Conservation (phyloP, 1,140 invertebrate species). For the Eumaeus atala region DNA sequence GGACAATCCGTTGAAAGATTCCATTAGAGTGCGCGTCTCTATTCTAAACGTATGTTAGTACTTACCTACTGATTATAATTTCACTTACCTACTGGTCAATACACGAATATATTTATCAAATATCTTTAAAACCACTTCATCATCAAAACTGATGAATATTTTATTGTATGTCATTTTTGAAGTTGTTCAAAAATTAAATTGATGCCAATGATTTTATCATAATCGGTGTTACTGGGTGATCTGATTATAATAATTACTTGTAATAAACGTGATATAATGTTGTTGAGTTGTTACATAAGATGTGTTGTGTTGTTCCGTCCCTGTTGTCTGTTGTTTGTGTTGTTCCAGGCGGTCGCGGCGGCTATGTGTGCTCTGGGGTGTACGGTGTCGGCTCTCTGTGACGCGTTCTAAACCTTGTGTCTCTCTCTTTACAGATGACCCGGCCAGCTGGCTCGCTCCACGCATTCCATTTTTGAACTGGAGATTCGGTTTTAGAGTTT, state of each 20-base stretch:
- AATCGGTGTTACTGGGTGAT: neutral
- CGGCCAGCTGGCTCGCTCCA: conserved; percentile 34
- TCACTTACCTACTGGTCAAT: too few species aligned
- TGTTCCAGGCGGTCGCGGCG: conserved; percentile 20
- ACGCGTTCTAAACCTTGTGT: conserved; percentile 54
- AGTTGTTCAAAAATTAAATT: too few species aligned
- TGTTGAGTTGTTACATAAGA: conserved; percentile 16
- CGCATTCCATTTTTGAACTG: conserved; percentile 3
- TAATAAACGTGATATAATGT: conserved; percentile 3
- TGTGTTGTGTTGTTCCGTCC: conserved; percentile 24
- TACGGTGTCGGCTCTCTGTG: conserved; percentile 43
- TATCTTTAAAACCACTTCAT: too few species aligned
- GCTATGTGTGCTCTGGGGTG: conserved; percentile 55
- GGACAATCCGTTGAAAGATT: too few species aligned
- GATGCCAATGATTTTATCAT: neutral
- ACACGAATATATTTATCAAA: too few species aligned
- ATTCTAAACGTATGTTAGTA: too few species aligned
- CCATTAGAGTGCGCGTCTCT: too few species aligned
- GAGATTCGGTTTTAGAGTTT: too few species aligned
- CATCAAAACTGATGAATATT: too few species aligned
- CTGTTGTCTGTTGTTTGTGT: conserved; percentile 29
- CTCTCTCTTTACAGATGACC: conserved; percentile 66
- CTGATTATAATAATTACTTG: neutral
- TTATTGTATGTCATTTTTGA: too few species aligned
- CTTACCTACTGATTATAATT: too few species aligned